A percentile compares a stretch with the other conserved stretches of the same genome.
Conservation (phyloP, 2,797 vertebrate genomes). For the Miichthys miiuy region DNA sequence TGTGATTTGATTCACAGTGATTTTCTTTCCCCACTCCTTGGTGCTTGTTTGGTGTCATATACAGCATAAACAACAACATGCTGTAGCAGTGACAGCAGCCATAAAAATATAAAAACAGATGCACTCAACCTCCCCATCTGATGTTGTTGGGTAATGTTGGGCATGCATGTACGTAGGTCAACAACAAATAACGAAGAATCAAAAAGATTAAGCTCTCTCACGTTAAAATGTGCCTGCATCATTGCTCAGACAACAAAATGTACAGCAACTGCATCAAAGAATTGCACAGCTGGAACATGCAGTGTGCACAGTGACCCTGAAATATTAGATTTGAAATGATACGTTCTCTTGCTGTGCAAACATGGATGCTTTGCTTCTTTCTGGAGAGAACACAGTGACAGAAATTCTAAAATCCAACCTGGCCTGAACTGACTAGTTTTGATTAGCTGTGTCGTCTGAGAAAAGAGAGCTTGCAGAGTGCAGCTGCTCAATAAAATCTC, state of each 20-base stretch:
- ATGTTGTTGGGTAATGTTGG: not conserved
- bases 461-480: slow-evolving; percentile 37
- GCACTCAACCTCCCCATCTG: not conserved
- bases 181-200: not conserved
- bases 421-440: slow-evolving; percentile 22
- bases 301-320: slow-evolving; percentile 22
- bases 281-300: slow-evolving; percentile 18
- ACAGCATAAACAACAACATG: not conserved
- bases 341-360: slow-evolving; percentile 24
- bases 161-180: not conserved
- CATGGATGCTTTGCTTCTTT: slow-evolving; percentile 28
- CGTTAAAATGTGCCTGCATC: slow-evolving; percentile 3
- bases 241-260: not conserved
- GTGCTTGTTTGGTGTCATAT: not conserved
- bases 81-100: not conserved
- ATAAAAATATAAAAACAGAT: not conserved
- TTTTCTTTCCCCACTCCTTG: not conserved
- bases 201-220: not conserved
- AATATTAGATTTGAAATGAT: slow-evolving; percentile 41
- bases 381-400: slow-evolving; percentile 22
- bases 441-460: slow-evolving; percentile 41
- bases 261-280: slow-evolving; percentile 10
- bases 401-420: slow-evolving; percentile 40
- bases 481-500: slow-evolving; percentile 55
- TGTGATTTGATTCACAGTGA: not conserved